Evolutionary conservation across 2,113 vertebrate species (phyloP).

Genomic region (Sapayoa aenigma): DNA sequence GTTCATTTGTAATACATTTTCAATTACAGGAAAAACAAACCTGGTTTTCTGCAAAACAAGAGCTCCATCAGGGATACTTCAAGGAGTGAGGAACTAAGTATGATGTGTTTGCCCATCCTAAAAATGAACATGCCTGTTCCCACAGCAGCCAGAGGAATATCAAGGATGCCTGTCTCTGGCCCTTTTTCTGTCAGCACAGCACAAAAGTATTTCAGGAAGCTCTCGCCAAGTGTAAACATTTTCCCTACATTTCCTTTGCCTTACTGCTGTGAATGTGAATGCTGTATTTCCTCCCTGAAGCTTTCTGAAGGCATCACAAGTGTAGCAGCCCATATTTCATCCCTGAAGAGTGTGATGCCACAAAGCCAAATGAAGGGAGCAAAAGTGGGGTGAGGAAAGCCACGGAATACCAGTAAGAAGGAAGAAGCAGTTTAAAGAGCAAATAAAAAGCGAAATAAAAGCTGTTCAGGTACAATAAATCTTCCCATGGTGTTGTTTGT

Average conservation of each 20-base stretch:
- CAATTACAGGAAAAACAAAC: background rate
- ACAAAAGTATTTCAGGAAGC: background rate
- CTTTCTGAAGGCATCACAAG: background rate
- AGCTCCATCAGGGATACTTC: background rate
- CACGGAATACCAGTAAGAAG: background rate
- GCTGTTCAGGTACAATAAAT: background rate
- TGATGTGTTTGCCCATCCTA: background rate
- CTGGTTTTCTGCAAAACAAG: background rate
- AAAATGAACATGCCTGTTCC: background rate
- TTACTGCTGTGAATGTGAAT: background rate
- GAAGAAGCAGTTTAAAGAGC: background rate
- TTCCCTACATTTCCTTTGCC: background rate
- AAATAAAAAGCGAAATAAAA: constrained; percentile 6
- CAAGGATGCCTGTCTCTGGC: background rate
- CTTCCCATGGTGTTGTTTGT: background rate
- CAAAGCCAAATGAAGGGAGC: background rate
- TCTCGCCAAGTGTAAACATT: background rate
- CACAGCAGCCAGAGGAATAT: background rate
- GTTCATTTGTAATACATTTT: background rate
- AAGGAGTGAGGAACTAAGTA: background rate
- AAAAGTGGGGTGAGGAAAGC: background rate
- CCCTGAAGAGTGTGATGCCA: background rate
- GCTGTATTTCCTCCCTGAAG: background rate
- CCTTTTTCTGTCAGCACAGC: background rate
- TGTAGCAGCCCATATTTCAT: background rate